Conservation (phyloP, 2,888 invertebrate species). For the Caenorhabditis imperialis region DNA sequence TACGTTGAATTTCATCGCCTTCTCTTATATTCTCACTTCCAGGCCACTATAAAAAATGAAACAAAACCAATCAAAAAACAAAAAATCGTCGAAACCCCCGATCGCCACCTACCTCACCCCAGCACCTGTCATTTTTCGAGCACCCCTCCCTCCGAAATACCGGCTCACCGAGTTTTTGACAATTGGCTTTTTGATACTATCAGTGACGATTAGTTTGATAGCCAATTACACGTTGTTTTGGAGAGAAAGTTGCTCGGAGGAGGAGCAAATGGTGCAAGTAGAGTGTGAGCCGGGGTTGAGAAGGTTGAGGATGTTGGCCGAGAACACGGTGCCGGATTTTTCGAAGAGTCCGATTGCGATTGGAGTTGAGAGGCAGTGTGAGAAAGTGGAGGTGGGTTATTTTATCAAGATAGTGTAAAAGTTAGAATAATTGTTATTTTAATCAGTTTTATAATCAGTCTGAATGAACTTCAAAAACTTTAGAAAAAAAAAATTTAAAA, state of each 20-base stretch:
- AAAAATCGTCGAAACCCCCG: too few species aligned
- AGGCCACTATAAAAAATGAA: too few species aligned
- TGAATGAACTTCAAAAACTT: too few species aligned
- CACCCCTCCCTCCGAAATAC: not conserved
- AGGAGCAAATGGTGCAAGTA: constrained; percentile 1
- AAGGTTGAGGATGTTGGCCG: not conserved
- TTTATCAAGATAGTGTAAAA: too few species aligned
- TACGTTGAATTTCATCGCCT: too few species aligned
- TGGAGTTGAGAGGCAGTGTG: constrained; percentile 4
- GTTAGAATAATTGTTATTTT: too few species aligned
- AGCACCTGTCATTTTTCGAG: not conserved
- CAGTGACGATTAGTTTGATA: not conserved
- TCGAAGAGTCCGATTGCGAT: constrained; percentile 4
- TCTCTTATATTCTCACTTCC: too few species aligned
- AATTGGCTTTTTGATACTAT: not conserved
- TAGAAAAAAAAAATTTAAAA: too few species aligned
- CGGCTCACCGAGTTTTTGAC: not conserved
- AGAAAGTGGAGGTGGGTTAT: constrained; percentile 3
- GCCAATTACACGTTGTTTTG: not conserved
- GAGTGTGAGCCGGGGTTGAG: not conserved
- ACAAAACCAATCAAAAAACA: too few species aligned
- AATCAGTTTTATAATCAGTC: too few species aligned
- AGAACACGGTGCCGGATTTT: constrained; percentile 4
- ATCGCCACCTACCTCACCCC: too few species aligned
- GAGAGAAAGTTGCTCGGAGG: constrained; percentile 3